phyloP scores from a whole-genome alignment of 2,888 invertebrate genomes.

The Drosophila rubida region DNA sequence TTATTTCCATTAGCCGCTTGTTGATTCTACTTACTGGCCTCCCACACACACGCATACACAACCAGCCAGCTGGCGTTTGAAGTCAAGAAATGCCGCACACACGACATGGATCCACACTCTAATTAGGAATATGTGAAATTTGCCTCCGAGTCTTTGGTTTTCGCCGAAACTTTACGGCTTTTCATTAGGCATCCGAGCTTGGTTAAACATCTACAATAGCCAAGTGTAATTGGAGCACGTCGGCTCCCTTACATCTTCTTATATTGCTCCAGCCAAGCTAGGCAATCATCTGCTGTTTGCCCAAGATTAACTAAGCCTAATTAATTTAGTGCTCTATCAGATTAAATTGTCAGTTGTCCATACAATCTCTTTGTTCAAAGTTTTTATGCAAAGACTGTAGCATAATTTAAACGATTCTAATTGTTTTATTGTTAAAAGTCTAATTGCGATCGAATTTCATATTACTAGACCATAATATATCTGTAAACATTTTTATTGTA shows the following conservation, averaged over 20 bases:
- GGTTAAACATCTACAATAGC: conserved; percentile 21
- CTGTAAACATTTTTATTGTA: too few species aligned
- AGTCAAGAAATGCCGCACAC: conserved; percentile 45
- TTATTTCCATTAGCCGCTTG: conserved; percentile 53
- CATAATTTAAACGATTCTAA: too few species aligned
- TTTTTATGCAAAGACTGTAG: too few species aligned
- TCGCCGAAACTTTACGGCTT: conserved; percentile 46
- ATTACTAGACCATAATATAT: too few species aligned
- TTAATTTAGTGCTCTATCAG: neutral
- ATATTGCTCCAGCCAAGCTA: conserved; percentile 1
- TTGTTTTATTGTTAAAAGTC: too few species aligned
- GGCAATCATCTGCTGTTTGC: neutral
- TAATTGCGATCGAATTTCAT: too few species aligned
- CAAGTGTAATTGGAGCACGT: conserved; percentile 7
- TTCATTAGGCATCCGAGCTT: conserved; percentile 37
- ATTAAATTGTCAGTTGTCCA: neutral
- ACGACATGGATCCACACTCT: conserved; percentile 48
- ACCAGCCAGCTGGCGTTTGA: conserved; percentile 30
- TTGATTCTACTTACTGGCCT: conserved; percentile 23
- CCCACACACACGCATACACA: too few species aligned
- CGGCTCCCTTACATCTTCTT: conserved; percentile 28
- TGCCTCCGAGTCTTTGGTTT: conserved; percentile 17
- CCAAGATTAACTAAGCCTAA: neutral
- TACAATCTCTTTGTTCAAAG: neutral
- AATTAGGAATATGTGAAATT: conserved; percentile 56